Evolutionary conservation across 2,113 vertebrate genomes (phyloP).

Genomic region (Protobothrops flavoviridis): DNA sequence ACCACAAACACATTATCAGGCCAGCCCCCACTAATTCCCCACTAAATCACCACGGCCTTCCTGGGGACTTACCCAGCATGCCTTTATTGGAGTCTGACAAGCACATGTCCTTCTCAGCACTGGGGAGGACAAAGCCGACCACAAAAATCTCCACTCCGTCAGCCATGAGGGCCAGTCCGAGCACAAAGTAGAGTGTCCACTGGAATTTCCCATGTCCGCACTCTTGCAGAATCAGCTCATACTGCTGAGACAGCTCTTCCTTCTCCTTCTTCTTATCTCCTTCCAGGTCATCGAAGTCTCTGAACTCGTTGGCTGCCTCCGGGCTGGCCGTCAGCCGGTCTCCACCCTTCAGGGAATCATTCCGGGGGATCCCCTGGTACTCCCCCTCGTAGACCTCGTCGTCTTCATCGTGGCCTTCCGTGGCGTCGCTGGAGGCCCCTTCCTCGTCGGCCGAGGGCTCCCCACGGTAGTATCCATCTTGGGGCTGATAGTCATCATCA

Average conservation of each 20-base stretch:
- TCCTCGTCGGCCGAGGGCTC: conserved; percentile 81
- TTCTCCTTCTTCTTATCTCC: conserved; percentile 83
- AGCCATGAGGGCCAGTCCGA: conserved; percentile 95
- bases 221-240: conserved; percentile 93
- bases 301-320: conserved; percentile 64
- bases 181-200: conserved; percentile 96
- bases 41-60: fast-evolving
- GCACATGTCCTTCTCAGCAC: conserved; percentile 97
- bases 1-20: neutral
- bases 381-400: conserved; percentile 98
- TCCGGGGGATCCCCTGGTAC: conserved; percentile 93
- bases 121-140: conserved; percentile 95
- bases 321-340: conserved; percentile 26
- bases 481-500: conserved; percentile 84
- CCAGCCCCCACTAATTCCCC: neutral
- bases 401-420: conserved; percentile 94
- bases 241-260: conserved; percentile 93
- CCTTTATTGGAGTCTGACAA: conserved; percentile 97
- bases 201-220: conserved; percentile 96
- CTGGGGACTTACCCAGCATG: conserved; percentile 89
- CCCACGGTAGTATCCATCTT: conserved; percentile 75
- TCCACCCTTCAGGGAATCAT: conserved; percentile 78
- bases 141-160: conserved; percentile 96
- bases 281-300: conserved; percentile 74
- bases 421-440: conserved; percentile 92